Percentiles rank a stretch among this genome's conserved stretches.
phyloP scores from a whole-genome alignment of 2,888 invertebrate species.

The Synanthedon formicaeformis region DNA sequence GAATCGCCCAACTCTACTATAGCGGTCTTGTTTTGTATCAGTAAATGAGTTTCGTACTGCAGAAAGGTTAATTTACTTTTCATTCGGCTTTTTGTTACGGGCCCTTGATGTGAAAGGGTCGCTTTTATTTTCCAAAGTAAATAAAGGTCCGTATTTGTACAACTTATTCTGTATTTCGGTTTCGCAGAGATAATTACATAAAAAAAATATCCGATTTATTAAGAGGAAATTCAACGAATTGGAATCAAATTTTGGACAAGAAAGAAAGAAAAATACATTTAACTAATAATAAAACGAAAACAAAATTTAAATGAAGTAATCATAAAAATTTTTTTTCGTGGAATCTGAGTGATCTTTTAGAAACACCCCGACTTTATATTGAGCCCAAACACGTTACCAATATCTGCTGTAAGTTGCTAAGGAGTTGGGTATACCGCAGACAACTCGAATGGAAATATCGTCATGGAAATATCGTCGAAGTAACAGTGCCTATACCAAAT shows the following conservation, averaged over 20 bases:
- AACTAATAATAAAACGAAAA: too few relatives aligned
- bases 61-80: slow-evolving; percentile 59
- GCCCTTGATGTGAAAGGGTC: slow-evolving; percentile 27
- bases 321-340: neutral
- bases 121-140: slow-evolving; percentile 16
- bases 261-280: too few relatives aligned
- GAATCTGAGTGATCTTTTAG: neutral
- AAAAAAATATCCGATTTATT: too few relatives aligned
- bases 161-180: neutral
- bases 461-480: too few relatives aligned
- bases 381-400: too few relatives aligned
- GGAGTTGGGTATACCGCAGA: too few relatives aligned
- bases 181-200: neutral
- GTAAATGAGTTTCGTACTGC: slow-evolving; percentile 59
- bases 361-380: too few relatives aligned
- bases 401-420: too few relatives aligned
- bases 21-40: slow-evolving; percentile 52
- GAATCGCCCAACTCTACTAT: slow-evolving; percentile 45
- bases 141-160: slow-evolving; percentile 11
- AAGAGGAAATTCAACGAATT: neutral
- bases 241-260: neutral
- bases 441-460: too few relatives aligned
- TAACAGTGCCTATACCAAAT: too few relatives aligned
- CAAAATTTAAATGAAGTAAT: too few relatives aligned
- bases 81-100: slow-evolving; percentile 36